Conservation (phyloP, 2,888 invertebrate genomes). For the Hoplodrina blanda region DNA sequence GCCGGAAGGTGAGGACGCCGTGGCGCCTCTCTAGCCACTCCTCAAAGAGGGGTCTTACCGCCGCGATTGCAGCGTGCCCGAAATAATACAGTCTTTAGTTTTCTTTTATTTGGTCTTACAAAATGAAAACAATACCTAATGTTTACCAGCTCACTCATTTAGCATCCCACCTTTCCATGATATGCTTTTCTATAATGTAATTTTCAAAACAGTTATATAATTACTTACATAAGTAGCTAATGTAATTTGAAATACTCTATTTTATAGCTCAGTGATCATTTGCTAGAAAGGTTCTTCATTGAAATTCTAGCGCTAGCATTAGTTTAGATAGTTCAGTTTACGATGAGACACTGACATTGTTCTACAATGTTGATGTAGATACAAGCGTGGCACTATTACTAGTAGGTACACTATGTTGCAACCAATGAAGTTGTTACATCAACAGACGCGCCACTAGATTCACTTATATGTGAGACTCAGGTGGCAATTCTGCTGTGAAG, state of each 20-base stretch:
- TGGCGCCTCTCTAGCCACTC: no score
- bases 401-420: constrained; percentile 47
- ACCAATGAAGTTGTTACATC: constrained; percentile 32
- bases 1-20: no score
- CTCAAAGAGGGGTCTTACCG: no score
- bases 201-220: no score
- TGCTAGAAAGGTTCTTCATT: background rate
- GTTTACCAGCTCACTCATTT: no score
- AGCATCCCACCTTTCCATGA: no score
- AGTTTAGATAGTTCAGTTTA: constrained; percentile 32
- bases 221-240: no score
- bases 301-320: constrained; percentile 16
- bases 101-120: no score
- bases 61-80: no score
- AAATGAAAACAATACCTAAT: no score
- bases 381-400: background rate
- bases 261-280: background rate
- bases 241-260: background rate
- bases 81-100: no score
- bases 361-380: constrained; percentile 35
- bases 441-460: constrained; percentile 12
- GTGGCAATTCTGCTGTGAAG: constrained; percentile 9
- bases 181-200: no score
- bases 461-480: constrained; percentile 27
- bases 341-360: constrained; percentile 10